Conservation (phyloP, 2,888 invertebrate genomes). For the Hemistola chrysoprasaria region DNA sequence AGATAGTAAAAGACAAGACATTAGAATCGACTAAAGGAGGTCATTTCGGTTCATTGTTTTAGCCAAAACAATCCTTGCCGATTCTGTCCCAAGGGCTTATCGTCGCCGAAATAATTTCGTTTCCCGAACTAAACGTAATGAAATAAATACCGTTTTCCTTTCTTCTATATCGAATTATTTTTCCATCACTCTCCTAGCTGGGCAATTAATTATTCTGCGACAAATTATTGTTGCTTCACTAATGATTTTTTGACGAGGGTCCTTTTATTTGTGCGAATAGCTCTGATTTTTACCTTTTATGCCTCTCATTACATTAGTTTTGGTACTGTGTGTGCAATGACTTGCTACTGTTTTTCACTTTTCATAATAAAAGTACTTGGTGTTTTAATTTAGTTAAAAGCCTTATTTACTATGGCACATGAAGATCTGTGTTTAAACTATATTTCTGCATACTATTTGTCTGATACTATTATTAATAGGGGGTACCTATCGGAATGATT, state of each 20-base stretch:
- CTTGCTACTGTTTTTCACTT: constrained; percentile 14
- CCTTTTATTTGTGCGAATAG: constrained; percentile 43
- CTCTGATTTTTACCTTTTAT: constrained; percentile 43
- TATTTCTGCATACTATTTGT: no score
- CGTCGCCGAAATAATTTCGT: constrained; percentile 18
- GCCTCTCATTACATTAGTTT: constrained; percentile 19
- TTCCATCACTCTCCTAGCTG: constrained; percentile 47
- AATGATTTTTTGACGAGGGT: constrained; percentile 74
- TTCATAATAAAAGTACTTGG: no score
- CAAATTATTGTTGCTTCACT: constrained; percentile 67
- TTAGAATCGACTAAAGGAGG: constrained; percentile 11
- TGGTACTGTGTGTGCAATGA: no score
- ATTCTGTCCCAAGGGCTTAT: constrained; percentile 12
- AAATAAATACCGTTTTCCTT: constrained; percentile 27
- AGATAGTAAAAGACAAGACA: constrained; percentile 16
- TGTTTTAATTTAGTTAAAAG: no score
- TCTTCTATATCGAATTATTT: constrained; percentile 57
- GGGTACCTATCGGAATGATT: no score
- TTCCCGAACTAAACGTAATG: constrained; percentile 18
- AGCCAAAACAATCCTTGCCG: constrained; percentile 17
- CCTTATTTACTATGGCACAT: no score
- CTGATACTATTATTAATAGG: no score
- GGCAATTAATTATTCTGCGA: constrained; percentile 53
- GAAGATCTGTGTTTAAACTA: no score
- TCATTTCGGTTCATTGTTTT: constrained; percentile 18